phyloP scores from a whole-genome alignment of 2,888 invertebrate species.

The Pollenia griseotomentosa region DNA sequence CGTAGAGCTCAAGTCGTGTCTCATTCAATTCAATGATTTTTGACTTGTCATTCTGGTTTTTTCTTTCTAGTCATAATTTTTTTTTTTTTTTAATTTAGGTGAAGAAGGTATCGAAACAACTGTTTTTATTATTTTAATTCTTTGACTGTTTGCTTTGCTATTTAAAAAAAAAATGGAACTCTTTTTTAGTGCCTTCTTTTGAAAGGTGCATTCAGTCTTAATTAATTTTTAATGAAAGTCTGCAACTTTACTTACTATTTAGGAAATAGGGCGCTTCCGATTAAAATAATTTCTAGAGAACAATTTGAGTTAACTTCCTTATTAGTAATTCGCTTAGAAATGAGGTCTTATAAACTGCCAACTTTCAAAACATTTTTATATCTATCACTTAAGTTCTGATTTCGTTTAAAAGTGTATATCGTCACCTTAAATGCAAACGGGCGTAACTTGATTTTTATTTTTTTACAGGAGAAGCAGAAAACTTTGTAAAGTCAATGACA shows the following conservation, averaged over 20 bases:
- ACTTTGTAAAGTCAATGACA: too few species aligned
- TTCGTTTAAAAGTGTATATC: background rate
- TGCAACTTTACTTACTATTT: background rate
- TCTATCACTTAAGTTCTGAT: background rate
- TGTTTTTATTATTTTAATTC: background rate
- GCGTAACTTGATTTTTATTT: too few species aligned
- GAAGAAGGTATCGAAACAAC: slow-evolving; percentile 33
- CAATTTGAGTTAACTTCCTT: background rate
- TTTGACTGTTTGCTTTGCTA: slow-evolving; percentile 11
- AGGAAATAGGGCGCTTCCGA: background rate
- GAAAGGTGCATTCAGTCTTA: slow-evolving; percentile 49
- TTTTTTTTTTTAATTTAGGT: slow-evolving; percentile 30
- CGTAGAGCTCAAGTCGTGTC: slow-evolving; percentile 8
- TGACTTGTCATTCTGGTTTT: slow-evolving; percentile 57
- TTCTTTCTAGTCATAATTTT: slow-evolving; percentile 31
- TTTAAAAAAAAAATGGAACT: slow-evolving; percentile 40
- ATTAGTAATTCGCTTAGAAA: slow-evolving; percentile 3
- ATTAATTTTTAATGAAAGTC: slow-evolving; percentile 18
- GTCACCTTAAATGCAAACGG: too few species aligned
- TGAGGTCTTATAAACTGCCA: background rate
- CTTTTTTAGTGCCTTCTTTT: slow-evolving; percentile 26
- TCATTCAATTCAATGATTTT: slow-evolving; percentile 33
- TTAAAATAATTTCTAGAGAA: slow-evolving; percentile 20
- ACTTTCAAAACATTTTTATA: background rate
- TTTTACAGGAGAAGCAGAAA: too few species aligned